Evolutionary conservation across 1,140 invertebrate genomes (phyloP).

Genomic region (Drosophila athabasca): DNA sequence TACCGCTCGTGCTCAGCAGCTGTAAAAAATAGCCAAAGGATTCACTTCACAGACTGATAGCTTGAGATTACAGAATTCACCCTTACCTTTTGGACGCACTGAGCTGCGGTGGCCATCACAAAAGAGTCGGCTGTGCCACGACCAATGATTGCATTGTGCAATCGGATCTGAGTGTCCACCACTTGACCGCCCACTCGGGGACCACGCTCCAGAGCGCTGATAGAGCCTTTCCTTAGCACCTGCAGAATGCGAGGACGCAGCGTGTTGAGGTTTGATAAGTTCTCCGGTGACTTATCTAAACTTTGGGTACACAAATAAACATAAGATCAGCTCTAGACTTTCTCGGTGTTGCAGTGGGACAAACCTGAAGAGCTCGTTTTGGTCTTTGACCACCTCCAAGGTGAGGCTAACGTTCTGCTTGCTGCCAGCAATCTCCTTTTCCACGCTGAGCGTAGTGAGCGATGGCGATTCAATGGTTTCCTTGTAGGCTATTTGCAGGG

Average conservation of each 20-base stretch:
- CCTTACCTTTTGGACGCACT: slow-evolving; percentile 90
- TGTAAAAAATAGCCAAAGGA: slow-evolving; percentile 60
- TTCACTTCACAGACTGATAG: background rate
- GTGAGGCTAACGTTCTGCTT: slow-evolving; percentile 86
- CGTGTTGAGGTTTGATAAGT: slow-evolving; percentile 86
- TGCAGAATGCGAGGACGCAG: slow-evolving; percentile 86
- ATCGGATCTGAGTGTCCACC: slow-evolving; percentile 89
- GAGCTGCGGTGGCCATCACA: slow-evolving; percentile 89
- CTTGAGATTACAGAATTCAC: no score
- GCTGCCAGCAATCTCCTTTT: slow-evolving; percentile 88
- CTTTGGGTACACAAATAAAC: slow-evolving; percentile 49
- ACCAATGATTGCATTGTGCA: slow-evolving; percentile 90
- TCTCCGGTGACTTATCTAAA: slow-evolving; percentile 88
- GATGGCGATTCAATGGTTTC: slow-evolving; percentile 87
- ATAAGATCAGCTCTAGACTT: background rate
- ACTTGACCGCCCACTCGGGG: slow-evolving; percentile 90
- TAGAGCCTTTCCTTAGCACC: slow-evolving; percentile 87
- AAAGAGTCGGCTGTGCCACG: slow-evolving; percentile 91
- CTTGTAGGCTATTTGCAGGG: slow-evolving; percentile 96
- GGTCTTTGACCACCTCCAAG: slow-evolving; percentile 85
- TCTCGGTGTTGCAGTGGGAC: background rate
- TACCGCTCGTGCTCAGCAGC: slow-evolving; percentile 87
- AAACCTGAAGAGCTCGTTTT: slow-evolving; percentile 67
- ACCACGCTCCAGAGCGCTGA: slow-evolving; percentile 87
- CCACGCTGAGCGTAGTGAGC: slow-evolving; percentile 85